These are phyloP conservation scores for Leptopterna dolabrata DNA, from an alignment of 2,888 invertebrate genomes.

Conservation along the genomic window DNA sequence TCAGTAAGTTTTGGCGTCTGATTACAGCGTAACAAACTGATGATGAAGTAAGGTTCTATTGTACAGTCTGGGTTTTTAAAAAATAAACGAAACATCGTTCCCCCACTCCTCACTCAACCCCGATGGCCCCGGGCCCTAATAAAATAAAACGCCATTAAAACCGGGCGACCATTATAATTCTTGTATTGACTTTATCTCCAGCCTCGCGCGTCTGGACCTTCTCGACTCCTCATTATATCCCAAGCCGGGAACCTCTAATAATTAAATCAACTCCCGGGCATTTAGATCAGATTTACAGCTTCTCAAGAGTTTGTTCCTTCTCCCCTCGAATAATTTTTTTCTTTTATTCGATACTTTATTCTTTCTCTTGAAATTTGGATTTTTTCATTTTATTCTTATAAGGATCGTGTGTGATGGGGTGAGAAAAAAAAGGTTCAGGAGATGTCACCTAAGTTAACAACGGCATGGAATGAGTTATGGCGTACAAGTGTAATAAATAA, in stretches of 20 bases:
- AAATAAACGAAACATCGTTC: neutral
- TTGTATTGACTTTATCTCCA: constrained; percentile 60
- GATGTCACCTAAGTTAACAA: neutral
- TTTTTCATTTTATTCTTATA: neutral
- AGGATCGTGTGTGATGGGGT: neutral
- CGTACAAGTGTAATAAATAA: neutral
- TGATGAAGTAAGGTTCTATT: too few relatives aligned
- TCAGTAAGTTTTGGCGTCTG: too few relatives aligned
- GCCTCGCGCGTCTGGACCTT: constrained; percentile 33
- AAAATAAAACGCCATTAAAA: constrained; percentile 60
- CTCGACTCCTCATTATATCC: constrained; percentile 54
- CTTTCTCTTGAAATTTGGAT: neutral
- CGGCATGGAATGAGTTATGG: neutral
- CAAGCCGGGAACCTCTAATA: constrained; percentile 49
- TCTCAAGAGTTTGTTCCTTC: constrained; percentile 51
- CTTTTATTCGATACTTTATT: constrained; percentile 17
- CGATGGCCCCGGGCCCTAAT: constrained; percentile 21
- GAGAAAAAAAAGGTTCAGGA: neutral
- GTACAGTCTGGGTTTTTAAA: too few relatives aligned
- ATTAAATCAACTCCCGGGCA: constrained; percentile 59
- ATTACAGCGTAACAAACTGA: too few relatives aligned
- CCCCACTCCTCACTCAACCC: neutral
- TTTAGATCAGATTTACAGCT: constrained; percentile 57
- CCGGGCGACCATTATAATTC: constrained; percentile 59
- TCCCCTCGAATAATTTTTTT: constrained; percentile 24